phyloP scores from a whole-genome alignment of 2,888 invertebrate genomes.

The Tipula confusa region DNA sequence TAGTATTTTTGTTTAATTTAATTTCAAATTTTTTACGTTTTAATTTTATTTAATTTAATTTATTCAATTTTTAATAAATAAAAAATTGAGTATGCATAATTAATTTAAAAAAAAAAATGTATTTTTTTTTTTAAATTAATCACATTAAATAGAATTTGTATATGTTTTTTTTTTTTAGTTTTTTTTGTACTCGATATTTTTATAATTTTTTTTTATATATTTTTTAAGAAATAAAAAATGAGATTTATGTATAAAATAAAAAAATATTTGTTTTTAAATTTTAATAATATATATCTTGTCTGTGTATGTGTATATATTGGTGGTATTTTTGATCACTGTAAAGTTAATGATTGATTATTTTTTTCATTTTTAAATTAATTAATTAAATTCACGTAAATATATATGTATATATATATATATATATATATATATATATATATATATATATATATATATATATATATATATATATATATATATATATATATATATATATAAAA shows the following conservation, averaged over 20 bases:
- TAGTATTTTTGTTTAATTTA: background rate
- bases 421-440: too few relatives aligned
- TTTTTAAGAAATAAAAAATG: constrained; percentile 5
- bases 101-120: background rate
- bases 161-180: too few relatives aligned
- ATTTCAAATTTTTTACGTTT: background rate
- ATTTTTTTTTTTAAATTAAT: constrained; percentile 20
- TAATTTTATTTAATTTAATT: background rate
- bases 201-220: background rate
- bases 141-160: background rate
- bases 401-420: too few relatives aligned
- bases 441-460: too few relatives aligned
- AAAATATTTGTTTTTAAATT: background rate
- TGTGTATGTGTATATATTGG: background rate
- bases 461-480: too few relatives aligned
- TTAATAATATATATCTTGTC: background rate
- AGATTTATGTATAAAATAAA: constrained; percentile 25
- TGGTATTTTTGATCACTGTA: constrained; percentile 7
- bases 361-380: background rate
- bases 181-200: background rate
- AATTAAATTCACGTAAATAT: constrained; percentile 13
- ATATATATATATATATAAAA: too few relatives aligned
- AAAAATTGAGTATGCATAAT: background rate
- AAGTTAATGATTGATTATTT: constrained; percentile 15
- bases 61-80: constrained; percentile 25